Conservation (phyloP, 2,888 invertebrate genomes). For the Timandra comae region DNA sequence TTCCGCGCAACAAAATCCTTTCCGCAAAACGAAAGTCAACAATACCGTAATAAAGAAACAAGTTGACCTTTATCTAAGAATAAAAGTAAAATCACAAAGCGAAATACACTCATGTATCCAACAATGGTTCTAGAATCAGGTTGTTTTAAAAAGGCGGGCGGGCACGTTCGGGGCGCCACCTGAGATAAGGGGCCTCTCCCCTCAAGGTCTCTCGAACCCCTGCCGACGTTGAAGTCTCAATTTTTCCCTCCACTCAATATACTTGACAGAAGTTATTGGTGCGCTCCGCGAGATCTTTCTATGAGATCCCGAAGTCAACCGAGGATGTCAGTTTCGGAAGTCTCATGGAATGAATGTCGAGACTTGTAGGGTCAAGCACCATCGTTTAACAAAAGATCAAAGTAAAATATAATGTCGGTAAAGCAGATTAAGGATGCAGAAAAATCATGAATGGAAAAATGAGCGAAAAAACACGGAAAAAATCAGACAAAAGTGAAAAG, state of each 20-base stretch:
- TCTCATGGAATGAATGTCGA: no score
- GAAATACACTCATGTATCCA: slow-evolving; percentile 17
- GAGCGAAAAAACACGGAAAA: no score
- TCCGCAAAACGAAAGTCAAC: slow-evolving; percentile 4
- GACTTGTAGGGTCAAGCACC: no score
- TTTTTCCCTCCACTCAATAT: slow-evolving; percentile 35
- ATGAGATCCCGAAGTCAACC: no score
- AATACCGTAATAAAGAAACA: slow-evolving; percentile 14
- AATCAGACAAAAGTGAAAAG: no score
- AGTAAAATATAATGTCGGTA: no score
- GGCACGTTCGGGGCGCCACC: slow-evolving; percentile 43
- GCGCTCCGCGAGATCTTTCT: no score
- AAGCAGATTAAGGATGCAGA: no score
- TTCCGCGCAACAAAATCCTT: neutral
- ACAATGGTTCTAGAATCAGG: slow-evolving; percentile 34
- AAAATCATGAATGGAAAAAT: no score
- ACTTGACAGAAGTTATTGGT: slow-evolving; percentile 20
- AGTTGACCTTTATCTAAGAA: slow-evolving; percentile 15
- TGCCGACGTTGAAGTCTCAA: slow-evolving; percentile 42
- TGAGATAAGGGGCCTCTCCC: slow-evolving; percentile 31
- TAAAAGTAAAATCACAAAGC: slow-evolving; percentile 23
- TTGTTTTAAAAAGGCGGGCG: slow-evolving; percentile 39
- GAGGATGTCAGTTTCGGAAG: no score
- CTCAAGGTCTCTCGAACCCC: slow-evolving; percentile 40
- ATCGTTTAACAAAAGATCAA: no score